phyloP scores from a whole-genome alignment of 2,797 vertebrate genomes.

The Acanthis flammea region DNA sequence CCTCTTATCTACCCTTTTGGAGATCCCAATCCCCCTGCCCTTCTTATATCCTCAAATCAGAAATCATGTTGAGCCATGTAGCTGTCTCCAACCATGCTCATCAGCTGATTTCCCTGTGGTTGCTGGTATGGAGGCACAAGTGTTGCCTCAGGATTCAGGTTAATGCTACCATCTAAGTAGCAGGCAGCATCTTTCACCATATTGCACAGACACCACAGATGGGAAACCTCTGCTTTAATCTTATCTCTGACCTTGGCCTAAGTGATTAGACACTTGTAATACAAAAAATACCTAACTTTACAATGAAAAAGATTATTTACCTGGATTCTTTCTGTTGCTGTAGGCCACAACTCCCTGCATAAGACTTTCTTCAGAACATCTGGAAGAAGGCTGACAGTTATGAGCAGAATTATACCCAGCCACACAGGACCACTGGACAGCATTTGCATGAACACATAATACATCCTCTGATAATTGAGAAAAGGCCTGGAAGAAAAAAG shows the following conservation, averaged over 20 bases:
- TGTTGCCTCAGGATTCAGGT: not conserved
- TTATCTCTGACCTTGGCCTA: not conserved
- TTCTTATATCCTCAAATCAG: not conserved
- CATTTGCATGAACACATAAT: constrained; percentile 98
- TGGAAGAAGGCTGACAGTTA: constrained; percentile 90
- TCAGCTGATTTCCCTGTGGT: not conserved
- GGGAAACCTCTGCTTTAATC: not conserved
- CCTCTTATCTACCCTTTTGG: not conserved
- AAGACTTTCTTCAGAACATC: constrained; percentile 94
- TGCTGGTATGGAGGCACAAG: not conserved
- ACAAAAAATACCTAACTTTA: not conserved
- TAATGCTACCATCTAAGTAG: not conserved
- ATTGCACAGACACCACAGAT: not conserved
- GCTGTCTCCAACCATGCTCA: not conserved
- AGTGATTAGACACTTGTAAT: not conserved
- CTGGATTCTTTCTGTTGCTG: constrained; percentile 91
- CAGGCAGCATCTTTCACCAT: not conserved
- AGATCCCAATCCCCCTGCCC: not conserved
- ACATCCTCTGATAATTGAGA: constrained; percentile 98
- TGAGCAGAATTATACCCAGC: constrained; percentile 91
- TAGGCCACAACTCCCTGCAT: constrained; percentile 90
- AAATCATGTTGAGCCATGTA: not conserved
- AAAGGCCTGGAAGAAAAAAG: constrained; percentile 84
- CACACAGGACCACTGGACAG: constrained; percentile 93
- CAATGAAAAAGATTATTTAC: constrained; percentile 66